phyloP scores from a whole-genome alignment of 2,888 invertebrate genomes.

The Ophraella communa region DNA sequence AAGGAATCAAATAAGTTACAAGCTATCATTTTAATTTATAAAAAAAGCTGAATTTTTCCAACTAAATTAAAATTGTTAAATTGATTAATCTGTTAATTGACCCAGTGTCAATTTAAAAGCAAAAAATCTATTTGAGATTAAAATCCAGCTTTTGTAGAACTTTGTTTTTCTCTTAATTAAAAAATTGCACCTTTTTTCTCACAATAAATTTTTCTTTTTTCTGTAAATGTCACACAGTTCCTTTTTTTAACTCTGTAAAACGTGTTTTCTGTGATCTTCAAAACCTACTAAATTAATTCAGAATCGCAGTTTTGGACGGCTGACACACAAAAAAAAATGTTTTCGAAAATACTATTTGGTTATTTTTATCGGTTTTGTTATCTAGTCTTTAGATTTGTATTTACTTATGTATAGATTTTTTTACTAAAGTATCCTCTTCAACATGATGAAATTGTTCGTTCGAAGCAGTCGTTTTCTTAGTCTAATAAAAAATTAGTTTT shows the following conservation, averaged over 20 bases:
- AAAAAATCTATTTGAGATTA: too few species aligned
- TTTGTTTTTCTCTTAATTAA: too few species aligned
- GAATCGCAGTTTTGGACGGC: slow-evolving; percentile 31
- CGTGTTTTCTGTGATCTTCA: slow-evolving; percentile 38
- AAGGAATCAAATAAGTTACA: too few species aligned
- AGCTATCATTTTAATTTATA: too few species aligned
- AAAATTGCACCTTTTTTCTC: background rate
- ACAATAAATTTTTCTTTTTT: too few species aligned
- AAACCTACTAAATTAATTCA: slow-evolving; percentile 30
- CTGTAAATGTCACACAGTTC: too few species aligned
- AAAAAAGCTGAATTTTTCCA: too few species aligned
- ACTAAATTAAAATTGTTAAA: too few species aligned
- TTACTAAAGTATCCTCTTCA: background rate
- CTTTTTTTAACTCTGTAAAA: background rate
- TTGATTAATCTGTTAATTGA: too few species aligned
- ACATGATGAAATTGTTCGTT: background rate
- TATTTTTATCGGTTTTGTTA: slow-evolving; percentile 50
- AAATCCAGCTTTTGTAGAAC: too few species aligned
- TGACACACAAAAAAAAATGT: slow-evolving; percentile 27
- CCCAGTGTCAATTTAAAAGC: too few species aligned
- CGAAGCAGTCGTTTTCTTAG: background rate
- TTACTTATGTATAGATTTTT: slow-evolving; percentile 33
- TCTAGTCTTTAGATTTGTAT: slow-evolving; percentile 54
- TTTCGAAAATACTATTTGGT: slow-evolving; percentile 39
- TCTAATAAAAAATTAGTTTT: background rate